Percentiles rank a stretch among this genome's conserved stretches.
These are phyloP conservation scores for Eupristina koningsbergeri DNA, from an alignment of 1,140 invertebrate genomes.

Conservation along the genomic window DNA sequence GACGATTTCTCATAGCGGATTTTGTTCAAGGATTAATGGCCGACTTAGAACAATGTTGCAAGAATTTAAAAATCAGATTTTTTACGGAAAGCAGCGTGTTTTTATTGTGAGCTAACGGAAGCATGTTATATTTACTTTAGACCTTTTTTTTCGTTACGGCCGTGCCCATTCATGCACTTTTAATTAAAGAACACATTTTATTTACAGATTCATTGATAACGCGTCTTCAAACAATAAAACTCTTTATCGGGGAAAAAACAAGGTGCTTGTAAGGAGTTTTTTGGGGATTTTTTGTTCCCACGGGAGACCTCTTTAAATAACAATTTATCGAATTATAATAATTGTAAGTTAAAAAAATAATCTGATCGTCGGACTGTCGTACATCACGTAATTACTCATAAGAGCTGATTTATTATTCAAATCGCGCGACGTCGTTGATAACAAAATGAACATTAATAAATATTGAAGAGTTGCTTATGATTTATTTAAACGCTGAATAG, in stretches of 20 bases:
- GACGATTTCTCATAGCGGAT: slow-evolving; percentile 31
- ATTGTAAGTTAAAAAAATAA: too few species aligned
- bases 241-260: background rate
- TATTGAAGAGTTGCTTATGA: background rate
- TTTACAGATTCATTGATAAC: background rate
- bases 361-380: too few species aligned
- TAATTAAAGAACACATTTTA: slow-evolving; percentile 24
- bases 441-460: background rate
- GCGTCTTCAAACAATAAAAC: too few species aligned
- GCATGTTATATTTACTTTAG: slow-evolving; percentile 7
- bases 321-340: background rate
- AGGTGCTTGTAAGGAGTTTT: background rate
- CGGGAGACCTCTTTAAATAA: too few species aligned
- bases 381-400: too few species aligned
- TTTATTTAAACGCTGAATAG: too few species aligned
- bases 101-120: background rate
- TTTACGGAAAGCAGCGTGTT: slow-evolving; percentile 24
- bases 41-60: slow-evolving; percentile 38
- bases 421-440: too few species aligned
- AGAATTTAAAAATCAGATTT: slow-evolving; percentile 37
- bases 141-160: slow-evolving; percentile 11
- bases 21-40: slow-evolving; percentile 43
- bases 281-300: too few species aligned
- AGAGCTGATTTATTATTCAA: background rate
- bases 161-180: background rate